Conservation (phyloP, 2,888 invertebrate genomes). For the Platycheirus albimanus region DNA sequence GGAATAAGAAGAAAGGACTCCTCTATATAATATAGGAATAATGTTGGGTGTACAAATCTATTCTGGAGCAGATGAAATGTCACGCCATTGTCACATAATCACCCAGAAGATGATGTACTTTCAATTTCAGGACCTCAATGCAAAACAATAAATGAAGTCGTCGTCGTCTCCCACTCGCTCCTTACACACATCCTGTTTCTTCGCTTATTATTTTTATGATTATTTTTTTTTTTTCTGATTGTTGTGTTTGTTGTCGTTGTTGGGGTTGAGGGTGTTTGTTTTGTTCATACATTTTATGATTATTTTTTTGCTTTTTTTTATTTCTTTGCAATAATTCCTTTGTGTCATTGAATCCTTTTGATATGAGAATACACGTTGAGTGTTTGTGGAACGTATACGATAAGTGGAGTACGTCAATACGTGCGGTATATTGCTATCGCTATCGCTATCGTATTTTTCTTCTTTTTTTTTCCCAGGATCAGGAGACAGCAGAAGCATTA, state of each 20-base stretch:
- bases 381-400: constrained; percentile 47
- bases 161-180: constrained; percentile 21
- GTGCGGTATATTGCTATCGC: no score
- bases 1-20: constrained; percentile 30
- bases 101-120: constrained; percentile 73
- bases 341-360: constrained; percentile 72
- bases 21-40: no score
- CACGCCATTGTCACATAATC: constrained; percentile 74
- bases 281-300: constrained; percentile 58
- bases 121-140: constrained; percentile 73
- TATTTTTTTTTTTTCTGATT: constrained; percentile 53
- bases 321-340: constrained; percentile 63
- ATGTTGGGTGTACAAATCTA: neutral
- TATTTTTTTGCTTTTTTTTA: constrained; percentile 50
- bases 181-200: constrained; percentile 52
- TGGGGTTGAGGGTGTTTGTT: constrained; percentile 64
- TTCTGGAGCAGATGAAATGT: constrained; percentile 57
- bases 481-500: no score
- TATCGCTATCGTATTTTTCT: neutral
- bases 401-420: constrained; percentile 35
- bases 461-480: constrained; percentile 1
- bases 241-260: constrained; percentile 44
- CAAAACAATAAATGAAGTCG: constrained; percentile 66
- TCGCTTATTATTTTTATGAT: constrained; percentile 72
- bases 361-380: constrained; percentile 29